A percentile compares a stretch with the other conserved stretches of the same genome.
These are phyloP conservation scores for Lepidocolaptes lacrymiger DNA, from an alignment of 2,797 vertebrate species.

Conservation along the genomic window DNA sequence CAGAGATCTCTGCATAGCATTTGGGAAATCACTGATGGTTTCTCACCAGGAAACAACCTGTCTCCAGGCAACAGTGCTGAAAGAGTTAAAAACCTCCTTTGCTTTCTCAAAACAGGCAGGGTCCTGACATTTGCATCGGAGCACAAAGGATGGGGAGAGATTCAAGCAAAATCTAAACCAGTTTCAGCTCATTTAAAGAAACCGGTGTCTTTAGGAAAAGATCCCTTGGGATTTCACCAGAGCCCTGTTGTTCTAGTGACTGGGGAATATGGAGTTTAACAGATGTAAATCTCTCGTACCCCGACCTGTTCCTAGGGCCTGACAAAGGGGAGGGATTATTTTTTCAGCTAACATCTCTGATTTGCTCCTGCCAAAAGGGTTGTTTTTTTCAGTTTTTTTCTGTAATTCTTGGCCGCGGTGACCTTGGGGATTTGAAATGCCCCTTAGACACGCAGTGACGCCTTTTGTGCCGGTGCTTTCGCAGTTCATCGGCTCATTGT, in stretches of 20 bases:
- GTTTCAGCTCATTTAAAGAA: not conserved
- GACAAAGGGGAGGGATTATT: not conserved
- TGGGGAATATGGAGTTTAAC: not conserved
- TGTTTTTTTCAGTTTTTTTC: not conserved
- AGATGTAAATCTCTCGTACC: not conserved
- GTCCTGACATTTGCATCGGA: not conserved
- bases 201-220: not conserved
- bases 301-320: not conserved
- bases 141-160: not conserved
- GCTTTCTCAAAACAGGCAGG: not conserved
- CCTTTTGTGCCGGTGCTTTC: not conserved
- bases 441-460: not conserved
- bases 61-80: not conserved
- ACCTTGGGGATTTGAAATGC: not conserved
- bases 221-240: not conserved
- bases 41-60: not conserved
- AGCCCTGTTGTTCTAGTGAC: not conserved
- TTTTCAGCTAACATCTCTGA: not conserved
- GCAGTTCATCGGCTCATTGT: not conserved
- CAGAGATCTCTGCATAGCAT: not conserved
- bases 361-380: not conserved
- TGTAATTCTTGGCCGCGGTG: not conserved
- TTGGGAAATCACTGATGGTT: not conserved
- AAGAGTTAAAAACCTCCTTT: not conserved
- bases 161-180: not conserved